Conservation (phyloP, 2,888 invertebrate species). For the Apomyelois bistriatella region DNA sequence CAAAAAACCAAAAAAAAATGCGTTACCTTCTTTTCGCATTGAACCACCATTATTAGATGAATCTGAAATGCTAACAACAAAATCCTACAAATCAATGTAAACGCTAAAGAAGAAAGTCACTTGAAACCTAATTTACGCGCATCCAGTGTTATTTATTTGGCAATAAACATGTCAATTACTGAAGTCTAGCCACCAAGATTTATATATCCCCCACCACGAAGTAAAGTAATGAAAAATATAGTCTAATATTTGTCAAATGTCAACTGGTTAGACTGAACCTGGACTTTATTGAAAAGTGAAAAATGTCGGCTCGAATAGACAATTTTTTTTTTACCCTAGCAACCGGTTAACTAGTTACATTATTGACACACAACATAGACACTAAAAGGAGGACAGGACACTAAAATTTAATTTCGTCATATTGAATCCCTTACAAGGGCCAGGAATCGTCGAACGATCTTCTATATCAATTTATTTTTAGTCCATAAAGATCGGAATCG, state of each 20-base stretch:
- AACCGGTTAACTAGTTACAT: no score
- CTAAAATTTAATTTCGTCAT: slow-evolving; percentile 61
- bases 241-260: slow-evolving; percentile 16
- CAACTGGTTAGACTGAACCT: background rate
- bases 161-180: slow-evolving; percentile 48
- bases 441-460: slow-evolving; percentile 33
- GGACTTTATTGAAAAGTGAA: background rate
- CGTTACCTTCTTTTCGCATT: no score
- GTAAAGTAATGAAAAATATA: slow-evolving; percentile 22
- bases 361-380: slow-evolving; percentile 29
- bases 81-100: slow-evolving; percentile 13
- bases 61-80: slow-evolving; percentile 2
- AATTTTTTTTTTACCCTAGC: no score
- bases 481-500: slow-evolving; percentile 62
- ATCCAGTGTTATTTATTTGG: slow-evolving; percentile 37
- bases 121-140: slow-evolving; percentile 35
- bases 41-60: slow-evolving; percentile 1
- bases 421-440: slow-evolving; percentile 53
- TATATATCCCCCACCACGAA: slow-evolving; percentile 21
- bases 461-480: slow-evolving; percentile 55
- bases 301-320: no score
- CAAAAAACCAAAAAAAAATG: no score
- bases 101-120: slow-evolving; percentile 29
- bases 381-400: slow-evolving; percentile 32
- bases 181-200: slow-evolving; percentile 25